Conservation (phyloP, 2,888 invertebrate species). For the Cloeon dipterum region DNA sequence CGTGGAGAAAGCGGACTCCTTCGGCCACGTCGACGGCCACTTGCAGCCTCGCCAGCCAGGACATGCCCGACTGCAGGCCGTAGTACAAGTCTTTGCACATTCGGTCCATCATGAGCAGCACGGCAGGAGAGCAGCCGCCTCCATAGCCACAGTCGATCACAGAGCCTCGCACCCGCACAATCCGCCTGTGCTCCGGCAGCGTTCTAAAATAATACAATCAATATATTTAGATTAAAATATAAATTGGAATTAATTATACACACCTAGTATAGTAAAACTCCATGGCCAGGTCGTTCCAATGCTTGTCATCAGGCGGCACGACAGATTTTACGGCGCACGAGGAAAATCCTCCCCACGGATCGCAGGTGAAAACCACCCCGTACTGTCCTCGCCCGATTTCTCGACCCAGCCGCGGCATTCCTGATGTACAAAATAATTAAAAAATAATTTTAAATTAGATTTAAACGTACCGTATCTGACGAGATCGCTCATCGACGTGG, state of each 20-base stretch:
- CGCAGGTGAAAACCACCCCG: constrained; percentile 66
- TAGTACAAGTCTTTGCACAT: constrained; percentile 54
- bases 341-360: constrained; percentile 45
- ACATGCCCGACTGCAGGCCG: constrained; percentile 42
- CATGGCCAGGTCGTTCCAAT: constrained; percentile 76
- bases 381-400: constrained; percentile 51
- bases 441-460: constrained; percentile 1
- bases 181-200: constrained; percentile 58
- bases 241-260: constrained; percentile 2
- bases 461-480: constrained; percentile 37
- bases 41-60: constrained; percentile 35
- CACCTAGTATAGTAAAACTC: constrained; percentile 77
- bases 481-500: constrained; percentile 58
- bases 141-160: constrained; percentile 56
- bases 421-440: no score
- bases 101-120: constrained; percentile 57
- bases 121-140: constrained; percentile 44
- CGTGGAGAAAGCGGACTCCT: constrained; percentile 71
- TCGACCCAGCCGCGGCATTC: constrained; percentile 23
- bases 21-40: constrained; percentile 65
- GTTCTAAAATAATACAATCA: constrained; percentile 35
- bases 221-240: constrained; percentile 5
- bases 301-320: constrained; percentile 66
- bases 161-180: constrained; percentile 52
- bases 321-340: constrained; percentile 73